Percentiles rank a stretch among this genome's conserved stretches.
Conservation (phyloP, 2,797 vertebrate genomes). For the Buphagus erythrorhynchus region DNA sequence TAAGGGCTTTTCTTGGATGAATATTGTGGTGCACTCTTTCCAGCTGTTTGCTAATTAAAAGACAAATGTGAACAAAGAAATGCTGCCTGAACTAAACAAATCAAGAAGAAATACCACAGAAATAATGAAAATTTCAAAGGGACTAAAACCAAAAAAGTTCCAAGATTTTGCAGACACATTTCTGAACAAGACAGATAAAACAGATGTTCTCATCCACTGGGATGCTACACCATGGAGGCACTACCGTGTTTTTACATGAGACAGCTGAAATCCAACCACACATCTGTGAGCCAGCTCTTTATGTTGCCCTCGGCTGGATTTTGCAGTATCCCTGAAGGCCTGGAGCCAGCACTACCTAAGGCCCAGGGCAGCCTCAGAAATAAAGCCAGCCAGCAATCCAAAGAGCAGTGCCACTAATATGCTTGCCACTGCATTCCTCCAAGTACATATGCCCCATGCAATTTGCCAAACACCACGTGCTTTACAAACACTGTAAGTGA, state of each 20-base stretch:
- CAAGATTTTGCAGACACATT: not conserved
- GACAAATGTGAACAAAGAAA: not conserved
- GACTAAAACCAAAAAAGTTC: not conserved
- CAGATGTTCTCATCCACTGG: not conserved
- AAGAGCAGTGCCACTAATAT: accelerated
- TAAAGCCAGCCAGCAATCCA: not conserved
- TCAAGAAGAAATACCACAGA: not conserved
- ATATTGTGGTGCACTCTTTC: not conserved
- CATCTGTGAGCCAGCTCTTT: not conserved
- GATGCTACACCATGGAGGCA: not conserved
- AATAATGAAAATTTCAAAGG: not conserved
- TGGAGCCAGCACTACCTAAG: not conserved
- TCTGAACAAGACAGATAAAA: not conserved
- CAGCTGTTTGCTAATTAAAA: not conserved
- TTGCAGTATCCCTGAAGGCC: not conserved
- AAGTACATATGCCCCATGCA: not conserved
- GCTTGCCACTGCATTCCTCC: not conserved
- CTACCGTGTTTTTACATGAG: not conserved
- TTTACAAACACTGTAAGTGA: not conserved
- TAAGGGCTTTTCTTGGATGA: not conserved
- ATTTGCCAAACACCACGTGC: not conserved
- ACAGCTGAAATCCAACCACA: not conserved
- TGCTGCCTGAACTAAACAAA: not conserved
- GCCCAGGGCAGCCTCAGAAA: not conserved
- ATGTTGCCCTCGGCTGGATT: accelerated